A percentile compares a stretch with the other conserved stretches of the same genome.
These are phyloP conservation scores for Ennomos quercinarius DNA, from an alignment of 2,888 invertebrate species.

Conservation along the genomic window DNA sequence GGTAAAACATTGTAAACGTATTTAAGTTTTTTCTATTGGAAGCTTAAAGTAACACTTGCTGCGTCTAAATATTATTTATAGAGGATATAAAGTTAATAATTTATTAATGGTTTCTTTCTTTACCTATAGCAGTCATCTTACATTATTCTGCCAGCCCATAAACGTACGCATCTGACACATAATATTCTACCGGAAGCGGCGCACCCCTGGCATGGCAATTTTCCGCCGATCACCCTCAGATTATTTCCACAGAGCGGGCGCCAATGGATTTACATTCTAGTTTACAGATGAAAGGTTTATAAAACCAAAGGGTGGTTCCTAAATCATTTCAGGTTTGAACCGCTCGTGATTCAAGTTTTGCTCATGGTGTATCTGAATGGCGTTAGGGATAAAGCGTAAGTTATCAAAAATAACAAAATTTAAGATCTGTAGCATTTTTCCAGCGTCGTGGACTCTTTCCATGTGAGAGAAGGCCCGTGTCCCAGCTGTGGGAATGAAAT, in stretches of 20 bases:
- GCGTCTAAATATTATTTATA: background rate
- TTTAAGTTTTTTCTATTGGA: too few species aligned
- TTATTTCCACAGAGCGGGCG: constrained; percentile 32
- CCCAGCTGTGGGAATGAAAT: too few species aligned
- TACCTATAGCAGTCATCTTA: background rate
- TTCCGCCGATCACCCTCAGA: constrained; percentile 29
- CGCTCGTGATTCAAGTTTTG: too few species aligned
- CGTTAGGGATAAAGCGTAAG: too few species aligned
- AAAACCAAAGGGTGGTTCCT: background rate
- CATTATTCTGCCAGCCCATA: constrained; percentile 8
- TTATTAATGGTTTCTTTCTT: background rate
- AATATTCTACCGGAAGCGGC: constrained; percentile 4
- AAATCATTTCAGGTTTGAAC: too few species aligned
- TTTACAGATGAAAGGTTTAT: constrained; percentile 18
- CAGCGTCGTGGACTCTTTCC: too few species aligned
- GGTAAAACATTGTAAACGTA: too few species aligned
- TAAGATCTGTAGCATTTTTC: too few species aligned
- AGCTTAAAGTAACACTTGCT: too few species aligned
- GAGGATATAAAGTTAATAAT: constrained; percentile 4
- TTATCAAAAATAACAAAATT: too few species aligned
- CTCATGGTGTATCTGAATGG: background rate
- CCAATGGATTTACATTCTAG: constrained; percentile 30
- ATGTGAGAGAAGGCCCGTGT: too few species aligned
- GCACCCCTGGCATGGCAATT: constrained; percentile 29
- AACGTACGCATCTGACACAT: constrained; percentile 6